Evolutionary conservation across 2,797 vertebrate genomes (phyloP).

Genomic region (Lagocephalus sceleratus): DNA sequence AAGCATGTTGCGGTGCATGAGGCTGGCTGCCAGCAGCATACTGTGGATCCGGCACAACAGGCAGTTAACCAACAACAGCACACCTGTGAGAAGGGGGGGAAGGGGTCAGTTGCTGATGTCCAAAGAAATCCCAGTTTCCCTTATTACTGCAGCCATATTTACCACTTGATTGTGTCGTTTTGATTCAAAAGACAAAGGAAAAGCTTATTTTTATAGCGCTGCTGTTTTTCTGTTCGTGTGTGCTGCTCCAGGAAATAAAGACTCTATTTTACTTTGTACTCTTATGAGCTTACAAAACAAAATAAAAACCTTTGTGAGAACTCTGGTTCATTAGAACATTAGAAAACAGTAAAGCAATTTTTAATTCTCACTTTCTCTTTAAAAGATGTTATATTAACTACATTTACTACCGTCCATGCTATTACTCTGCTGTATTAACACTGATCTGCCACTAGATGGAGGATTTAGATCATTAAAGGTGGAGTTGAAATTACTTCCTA

Average conservation of each 20-base stretch:
- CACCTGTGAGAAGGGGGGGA: slow-evolving; percentile 68
- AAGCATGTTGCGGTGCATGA: slow-evolving; percentile 77
- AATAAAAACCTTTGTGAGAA: no score
- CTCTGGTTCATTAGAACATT: no score
- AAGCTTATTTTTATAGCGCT: neutral
- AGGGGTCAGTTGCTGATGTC: slow-evolving; percentile 27
- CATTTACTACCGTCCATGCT: no score
- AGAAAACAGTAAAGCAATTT: no score
- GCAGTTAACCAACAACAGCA: slow-evolving; percentile 76
- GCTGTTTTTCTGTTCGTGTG: neutral
- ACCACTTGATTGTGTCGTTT: neutral
- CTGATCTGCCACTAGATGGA: slow-evolving; percentile 51
- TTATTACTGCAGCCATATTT: neutral
- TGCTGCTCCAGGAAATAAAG: neutral
- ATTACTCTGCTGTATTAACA: slow-evolving; percentile 23
- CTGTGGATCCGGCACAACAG: slow-evolving; percentile 76
- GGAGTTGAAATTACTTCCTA: neutral
- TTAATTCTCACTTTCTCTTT: no score
- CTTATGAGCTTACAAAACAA: no score
- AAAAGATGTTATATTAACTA: no score
- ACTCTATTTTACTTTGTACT: neutral
- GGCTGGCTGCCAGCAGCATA: slow-evolving; percentile 76
- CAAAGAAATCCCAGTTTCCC: slow-evolving; percentile 5
- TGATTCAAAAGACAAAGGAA: slow-evolving; percentile 4
- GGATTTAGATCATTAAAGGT: slow-evolving; percentile 19